Percentiles rank a stretch among this genome's conserved stretches.
Evolutionary conservation across 1,140 invertebrate species (phyloP).

Genomic region (Hetaerina americana): DNA sequence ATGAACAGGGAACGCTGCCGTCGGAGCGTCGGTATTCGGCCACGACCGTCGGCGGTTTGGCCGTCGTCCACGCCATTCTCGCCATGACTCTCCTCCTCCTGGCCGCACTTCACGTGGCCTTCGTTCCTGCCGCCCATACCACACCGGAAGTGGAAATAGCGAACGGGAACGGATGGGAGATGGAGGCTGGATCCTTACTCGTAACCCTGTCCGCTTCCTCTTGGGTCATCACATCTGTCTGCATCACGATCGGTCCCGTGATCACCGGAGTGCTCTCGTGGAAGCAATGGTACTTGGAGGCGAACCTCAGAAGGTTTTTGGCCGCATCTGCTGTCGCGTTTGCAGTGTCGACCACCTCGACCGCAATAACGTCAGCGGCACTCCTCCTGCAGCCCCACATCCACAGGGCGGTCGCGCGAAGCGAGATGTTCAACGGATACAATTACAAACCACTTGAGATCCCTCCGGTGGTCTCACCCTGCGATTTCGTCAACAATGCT

Average conservation of each 20-base stretch:
- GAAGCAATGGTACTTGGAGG: constrained; percentile 21
- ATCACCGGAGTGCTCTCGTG: constrained; percentile 42
- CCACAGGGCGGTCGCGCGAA: background rate
- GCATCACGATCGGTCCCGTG: constrained; percentile 36
- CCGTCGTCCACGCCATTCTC: constrained; percentile 41
- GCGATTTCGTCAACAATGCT: background rate
- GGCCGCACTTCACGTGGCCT: constrained; percentile 28
- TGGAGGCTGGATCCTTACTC: background rate
- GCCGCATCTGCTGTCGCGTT: background rate
- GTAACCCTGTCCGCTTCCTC: background rate
- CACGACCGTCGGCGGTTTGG: constrained; percentile 46
- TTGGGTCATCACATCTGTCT: constrained; percentile 21
- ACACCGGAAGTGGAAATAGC: constrained; percentile 21
- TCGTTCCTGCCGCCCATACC: constrained; percentile 26
- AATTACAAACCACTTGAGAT: background rate
- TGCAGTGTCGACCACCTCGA: background rate
- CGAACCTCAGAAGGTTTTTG: background rate
- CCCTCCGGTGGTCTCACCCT: background rate
- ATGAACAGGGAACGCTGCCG: constrained; percentile 40
- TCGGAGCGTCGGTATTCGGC: constrained; percentile 51
- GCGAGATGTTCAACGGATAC: too few relatives aligned
- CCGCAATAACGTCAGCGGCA: background rate
- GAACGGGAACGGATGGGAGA: background rate
- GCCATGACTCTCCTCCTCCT: constrained; percentile 37
- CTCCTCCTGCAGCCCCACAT: background rate